Conservation (phyloP, 2,797 vertebrate genomes). For the Enteromius radiatus region DNA sequence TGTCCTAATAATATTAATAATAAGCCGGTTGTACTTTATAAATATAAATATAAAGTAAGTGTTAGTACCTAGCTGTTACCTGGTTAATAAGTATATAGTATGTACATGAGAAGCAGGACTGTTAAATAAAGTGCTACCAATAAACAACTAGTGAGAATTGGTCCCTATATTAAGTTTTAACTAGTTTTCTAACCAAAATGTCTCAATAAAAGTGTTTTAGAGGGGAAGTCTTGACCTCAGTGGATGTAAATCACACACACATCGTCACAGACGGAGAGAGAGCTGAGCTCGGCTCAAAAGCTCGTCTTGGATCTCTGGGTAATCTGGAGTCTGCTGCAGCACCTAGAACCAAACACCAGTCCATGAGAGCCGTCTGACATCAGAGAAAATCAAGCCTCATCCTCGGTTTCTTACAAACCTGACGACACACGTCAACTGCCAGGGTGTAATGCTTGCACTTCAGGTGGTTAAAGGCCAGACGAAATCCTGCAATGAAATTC, state of each 20-base stretch:
- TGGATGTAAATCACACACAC: neutral
- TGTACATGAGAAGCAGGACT: too few species aligned
- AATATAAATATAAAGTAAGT: too few species aligned
- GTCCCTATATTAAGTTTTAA: too few species aligned
- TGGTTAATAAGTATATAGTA: too few species aligned
- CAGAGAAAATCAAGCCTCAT: neutral
- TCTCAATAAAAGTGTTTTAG: neutral
- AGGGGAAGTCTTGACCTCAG: neutral
- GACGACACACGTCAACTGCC: conserved; percentile 75
- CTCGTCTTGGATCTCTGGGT: conserved; percentile 76
- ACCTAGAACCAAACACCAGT: conserved; percentile 64
- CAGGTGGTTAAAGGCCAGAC: conserved; percentile 80
- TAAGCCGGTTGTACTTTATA: too few species aligned
- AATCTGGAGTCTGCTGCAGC: conserved; percentile 72
- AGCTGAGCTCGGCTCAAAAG: conserved; percentile 74
- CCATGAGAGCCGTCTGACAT: too few species aligned
- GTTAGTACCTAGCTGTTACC: too few species aligned
- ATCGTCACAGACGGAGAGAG: conserved; percentile 70
- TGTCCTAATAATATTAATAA: too few species aligned
- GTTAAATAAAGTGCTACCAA: too few species aligned
- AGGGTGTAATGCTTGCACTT: conserved; percentile 77
- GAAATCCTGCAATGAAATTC: conserved; percentile 71
- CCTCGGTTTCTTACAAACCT: conserved; percentile 62
- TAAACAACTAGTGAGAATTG: too few species aligned
- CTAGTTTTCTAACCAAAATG: neutral